phyloP scores from a whole-genome alignment of 2,888 invertebrate genomes.

The Athrips mouffetella region DNA sequence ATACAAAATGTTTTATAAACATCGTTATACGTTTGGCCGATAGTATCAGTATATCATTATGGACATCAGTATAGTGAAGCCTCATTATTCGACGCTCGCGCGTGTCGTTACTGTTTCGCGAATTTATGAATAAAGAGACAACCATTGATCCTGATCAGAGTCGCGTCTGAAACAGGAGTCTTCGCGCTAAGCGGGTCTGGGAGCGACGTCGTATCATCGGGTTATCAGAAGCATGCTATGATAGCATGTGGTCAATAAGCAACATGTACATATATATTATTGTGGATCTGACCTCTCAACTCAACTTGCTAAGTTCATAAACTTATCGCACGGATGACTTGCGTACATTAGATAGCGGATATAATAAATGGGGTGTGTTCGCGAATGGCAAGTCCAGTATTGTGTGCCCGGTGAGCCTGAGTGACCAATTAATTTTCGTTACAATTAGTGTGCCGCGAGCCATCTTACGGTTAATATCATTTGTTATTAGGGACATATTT shows the following conservation, averaged over 20 bases:
- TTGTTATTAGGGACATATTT: background rate
- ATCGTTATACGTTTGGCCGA: constrained; percentile 54
- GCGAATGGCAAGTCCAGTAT: constrained; percentile 60
- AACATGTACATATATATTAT: constrained; percentile 51
- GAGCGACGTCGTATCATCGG: constrained; percentile 44
- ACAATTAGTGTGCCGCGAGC: constrained; percentile 32
- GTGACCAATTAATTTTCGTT: constrained; percentile 38
- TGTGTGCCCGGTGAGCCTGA: constrained; percentile 46
- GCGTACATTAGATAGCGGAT: constrained; percentile 70
- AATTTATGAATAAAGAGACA: background rate
- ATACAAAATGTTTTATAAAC: constrained; percentile 56
- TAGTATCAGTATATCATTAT: constrained; percentile 48
- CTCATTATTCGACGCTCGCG: constrained; percentile 31
- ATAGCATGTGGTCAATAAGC: constrained; percentile 57
- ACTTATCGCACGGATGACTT: constrained; percentile 56
- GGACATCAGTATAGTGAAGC: constrained; percentile 34
- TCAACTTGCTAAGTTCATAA: constrained; percentile 49
- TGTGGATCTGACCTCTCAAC: constrained; percentile 60
- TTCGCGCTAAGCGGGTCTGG: constrained; percentile 48
- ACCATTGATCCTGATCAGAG: constrained; percentile 30
- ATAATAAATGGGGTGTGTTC: constrained; percentile 71
- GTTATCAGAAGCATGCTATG: constrained; percentile 70
- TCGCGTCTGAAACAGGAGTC: constrained; percentile 39
- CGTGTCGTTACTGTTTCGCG: constrained; percentile 17
- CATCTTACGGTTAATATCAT: constrained; percentile 14